phyloP scores from a whole-genome alignment of 2,888 invertebrate species.

The Syrista parreyssii region DNA sequence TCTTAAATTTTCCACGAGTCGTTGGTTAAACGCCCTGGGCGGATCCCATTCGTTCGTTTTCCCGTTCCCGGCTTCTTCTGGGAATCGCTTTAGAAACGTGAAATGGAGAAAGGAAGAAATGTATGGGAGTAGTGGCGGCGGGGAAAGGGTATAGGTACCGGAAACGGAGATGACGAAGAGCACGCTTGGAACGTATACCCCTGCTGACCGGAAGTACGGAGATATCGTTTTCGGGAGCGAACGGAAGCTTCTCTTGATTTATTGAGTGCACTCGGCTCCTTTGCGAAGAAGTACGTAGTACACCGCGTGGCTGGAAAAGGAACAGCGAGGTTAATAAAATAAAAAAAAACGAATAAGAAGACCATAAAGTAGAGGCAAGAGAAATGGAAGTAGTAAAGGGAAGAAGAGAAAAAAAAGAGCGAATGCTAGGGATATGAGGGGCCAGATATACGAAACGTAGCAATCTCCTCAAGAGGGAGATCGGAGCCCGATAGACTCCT shows the following conservation, averaged over 20 bases:
- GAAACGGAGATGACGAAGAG: slow-evolving; percentile 44
- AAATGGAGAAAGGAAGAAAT: not conserved
- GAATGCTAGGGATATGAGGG: not conserved
- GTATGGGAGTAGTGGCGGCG: not conserved
- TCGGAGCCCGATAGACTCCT: not conserved
- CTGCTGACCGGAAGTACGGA: slow-evolving; percentile 42
- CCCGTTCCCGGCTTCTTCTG: slow-evolving; percentile 1
- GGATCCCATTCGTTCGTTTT: slow-evolving; percentile 11
- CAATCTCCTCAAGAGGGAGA: not conserved
- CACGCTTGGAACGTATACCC: slow-evolving; percentile 28
- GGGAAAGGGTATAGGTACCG: slow-evolving; percentile 17
- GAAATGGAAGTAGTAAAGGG: not conserved
- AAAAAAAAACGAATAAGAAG: slow-evolving; percentile 2
- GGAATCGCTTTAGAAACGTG: not conserved
- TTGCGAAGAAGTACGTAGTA: not conserved
- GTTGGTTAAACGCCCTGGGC: slow-evolving; percentile 20
- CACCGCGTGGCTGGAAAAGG: not conserved
- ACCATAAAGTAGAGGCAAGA: not conserved
- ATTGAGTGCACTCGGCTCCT: slow-evolving; percentile 34
- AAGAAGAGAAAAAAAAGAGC: not conserved
- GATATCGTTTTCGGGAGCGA: slow-evolving; percentile 40
- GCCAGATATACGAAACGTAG: slow-evolving; percentile 1
- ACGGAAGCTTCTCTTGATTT: slow-evolving; percentile 44
- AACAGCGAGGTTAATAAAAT: not conserved
- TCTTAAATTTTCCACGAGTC: slow-evolving; percentile 19